These are phyloP conservation scores for Oscheius onirici DNA, from an alignment of 2,888 invertebrate species.

Conservation along the genomic window DNA sequence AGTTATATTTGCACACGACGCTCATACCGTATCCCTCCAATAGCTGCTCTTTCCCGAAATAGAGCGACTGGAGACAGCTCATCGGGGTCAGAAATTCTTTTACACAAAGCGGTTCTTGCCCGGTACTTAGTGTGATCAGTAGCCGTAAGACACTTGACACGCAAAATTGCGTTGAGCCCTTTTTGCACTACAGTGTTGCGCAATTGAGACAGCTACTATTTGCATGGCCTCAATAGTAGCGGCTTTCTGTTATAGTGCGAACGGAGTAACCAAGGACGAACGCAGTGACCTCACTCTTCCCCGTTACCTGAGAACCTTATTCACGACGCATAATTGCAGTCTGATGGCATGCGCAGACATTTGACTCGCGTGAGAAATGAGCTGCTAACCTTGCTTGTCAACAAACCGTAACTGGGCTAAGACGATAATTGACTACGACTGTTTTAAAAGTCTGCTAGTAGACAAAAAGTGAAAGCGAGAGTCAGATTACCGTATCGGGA, in stretches of 20 bases:
- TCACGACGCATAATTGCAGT: conserved; percentile 25
- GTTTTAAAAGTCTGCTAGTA: background rate
- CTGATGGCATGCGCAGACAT: conserved; percentile 30
- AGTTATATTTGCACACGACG: conserved; percentile 29
- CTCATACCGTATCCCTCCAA: conserved; percentile 27
- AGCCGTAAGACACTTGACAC: conserved; percentile 7
- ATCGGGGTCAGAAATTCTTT: background rate
- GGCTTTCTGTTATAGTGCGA: conserved; percentile 42
- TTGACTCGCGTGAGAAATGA: conserved; percentile 1
- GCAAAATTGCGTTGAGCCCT: conserved; percentile 4
- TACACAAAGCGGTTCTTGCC: background rate
- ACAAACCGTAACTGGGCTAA: background rate
- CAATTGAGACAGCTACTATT: conserved; percentile 34
- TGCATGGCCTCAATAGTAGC: conserved; percentile 43
- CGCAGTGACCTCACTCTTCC: conserved; percentile 26
- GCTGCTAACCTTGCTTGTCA: conserved; percentile 11
- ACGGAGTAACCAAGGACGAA: conserved; percentile 12
- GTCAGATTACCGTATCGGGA: conserved; percentile 23
- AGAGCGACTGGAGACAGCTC: too few species aligned
- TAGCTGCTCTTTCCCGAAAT: conserved; percentile 8
- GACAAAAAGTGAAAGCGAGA: background rate
- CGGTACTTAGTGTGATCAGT: background rate
- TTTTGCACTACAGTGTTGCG: conserved; percentile 13
- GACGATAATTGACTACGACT: too few species aligned
- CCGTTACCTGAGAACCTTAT: conserved; percentile 33